Evolutionary conservation across 2,797 vertebrate species (phyloP), one percentile per base, ranked within the genome.

Genomic region (Todus mexicanus): DNA sequence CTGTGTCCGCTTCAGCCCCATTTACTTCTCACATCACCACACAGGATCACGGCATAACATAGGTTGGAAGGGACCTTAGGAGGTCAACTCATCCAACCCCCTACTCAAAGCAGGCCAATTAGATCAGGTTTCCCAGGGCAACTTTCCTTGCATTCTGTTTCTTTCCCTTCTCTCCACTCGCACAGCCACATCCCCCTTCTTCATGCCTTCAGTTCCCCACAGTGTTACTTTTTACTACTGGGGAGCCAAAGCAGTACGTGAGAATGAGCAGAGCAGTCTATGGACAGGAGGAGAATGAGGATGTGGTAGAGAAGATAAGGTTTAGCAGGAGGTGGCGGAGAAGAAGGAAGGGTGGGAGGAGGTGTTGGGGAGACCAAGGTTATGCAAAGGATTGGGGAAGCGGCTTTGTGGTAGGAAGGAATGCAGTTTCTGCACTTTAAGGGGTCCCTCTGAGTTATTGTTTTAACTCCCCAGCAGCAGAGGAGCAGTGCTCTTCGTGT

Each of bases 341-440:
- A 93, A 93, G 96, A 94, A 97, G 98, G 96, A 96, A 97, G 97
- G 97, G 89, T 92, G 98, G 98, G 98, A 98, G 98, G 98, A 97
- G 97, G 94, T 97, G 96, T 96, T 97, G 97, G 96, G 98, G 96
- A 97, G 98, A 98, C 97, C 92, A 97, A 98, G 97, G 98, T 98
- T 96, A 96, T 95, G 94, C 94, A 96, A 95, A 96, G 95, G 95
- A 95, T 92, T 96, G 97, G 96, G 97, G 97, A 97, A 96, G 84
- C 89, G 97, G 97, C 97, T 97, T 97, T 95, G 94, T 88, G 90
- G 92, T 91, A 90, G 88, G 90, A 95, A 96, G 92, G 91, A 88
- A 95, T 92, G 93, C 69, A 94, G 93, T 64, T 89, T 95, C 87
- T 92, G 90, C 43, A 66, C 89, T 90, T 94, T 87, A 69, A 78